Percentiles rank a stretch among this genome's conserved stretches.
phyloP scores from a whole-genome alignment of 2,888 invertebrate genomes.

The Parapristionchus giblindavisi region DNA sequence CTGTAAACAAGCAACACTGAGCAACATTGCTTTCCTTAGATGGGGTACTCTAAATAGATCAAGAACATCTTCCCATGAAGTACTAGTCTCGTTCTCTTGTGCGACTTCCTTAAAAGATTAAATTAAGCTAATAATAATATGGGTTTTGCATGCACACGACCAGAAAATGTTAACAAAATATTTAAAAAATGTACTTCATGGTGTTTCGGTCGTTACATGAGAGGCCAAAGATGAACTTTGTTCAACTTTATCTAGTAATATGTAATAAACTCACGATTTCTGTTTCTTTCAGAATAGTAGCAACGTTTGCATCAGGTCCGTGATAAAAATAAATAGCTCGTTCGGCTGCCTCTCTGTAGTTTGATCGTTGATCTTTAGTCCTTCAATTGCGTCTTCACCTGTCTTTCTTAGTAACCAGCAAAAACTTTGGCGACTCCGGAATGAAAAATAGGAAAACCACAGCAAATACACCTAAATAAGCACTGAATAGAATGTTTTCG shows the following conservation, averaged over 20 bases:
- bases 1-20: constrained; percentile 49
- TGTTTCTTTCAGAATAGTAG: constrained; percentile 15
- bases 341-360: not conserved
- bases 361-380: not conserved
- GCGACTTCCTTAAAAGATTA: constrained; percentile 31
- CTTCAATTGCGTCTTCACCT: no score
- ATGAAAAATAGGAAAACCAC: constrained; percentile 32
- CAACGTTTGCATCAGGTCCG: constrained; percentile 11
- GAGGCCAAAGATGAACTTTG: not conserved
- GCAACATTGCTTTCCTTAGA: constrained; percentile 53
- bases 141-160: no score
- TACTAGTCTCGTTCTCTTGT: not conserved
- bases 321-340: constrained; percentile 25
- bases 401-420: constrained; percentile 1
- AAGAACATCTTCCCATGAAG: constrained; percentile 2
- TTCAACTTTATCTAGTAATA: not conserved
- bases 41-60: constrained; percentile 50
- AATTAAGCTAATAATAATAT: no score
- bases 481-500: no score
- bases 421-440: constrained; percentile 27
- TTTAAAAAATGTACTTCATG: no score
- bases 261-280: constrained; percentile 17
- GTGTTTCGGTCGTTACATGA: no score
- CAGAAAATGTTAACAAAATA: no score
- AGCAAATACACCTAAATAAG: no score